Evolutionary conservation across 2,797 vertebrate genomes (phyloP), one percentile per base, ranked within the genome.

Genomic region (Vireo griseus): DNA sequence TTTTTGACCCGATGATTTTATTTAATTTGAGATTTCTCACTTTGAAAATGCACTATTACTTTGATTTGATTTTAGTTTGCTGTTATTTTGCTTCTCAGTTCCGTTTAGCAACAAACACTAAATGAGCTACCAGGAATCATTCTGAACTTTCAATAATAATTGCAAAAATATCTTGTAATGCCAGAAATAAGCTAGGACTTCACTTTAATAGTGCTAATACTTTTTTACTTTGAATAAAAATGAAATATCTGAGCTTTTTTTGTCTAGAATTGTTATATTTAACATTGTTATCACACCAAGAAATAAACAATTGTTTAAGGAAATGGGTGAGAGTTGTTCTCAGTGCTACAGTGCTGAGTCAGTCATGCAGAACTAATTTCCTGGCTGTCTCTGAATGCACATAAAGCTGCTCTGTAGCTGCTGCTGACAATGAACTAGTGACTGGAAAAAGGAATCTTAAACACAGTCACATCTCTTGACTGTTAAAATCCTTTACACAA

Each of bases 301-400:
- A 96, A 97, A 96, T 95, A 97, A 98, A 98, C 97, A 98, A 97
- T 97, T 97, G 96, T 96, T 97, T 96, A 97, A 97, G 94, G 97
- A 98, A 98, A 94, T 84, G 95, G 91, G 94, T 85, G 95, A 96
- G 93, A 95, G 76, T 92, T 82, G 42, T 94, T 96, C 95, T 96
- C 93, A 94, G 90, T 88, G 92, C 91, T 96, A 95, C 97, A 96
- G 94, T 94, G 97, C 97, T 96, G 96, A 97, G 88, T 97, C 97
- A 97, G 97, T 97, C 98, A 98, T 94, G 98, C 97, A 97, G 97
- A 98, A 98, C 97, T 98, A 98, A 98, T 98, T 98, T 98, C 95
- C 97, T 98, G 98, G 97, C 97, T 91, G 97, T 97, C 96, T 97
- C 95, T 98, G 98, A 98, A 98, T 98, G 96, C 97, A 97, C 97